Evolutionary conservation across 2,113 vertebrate species (phyloP), one percentile per base, ranked within the genome.

Genomic region (Benitochromis conjunctus): DNA sequence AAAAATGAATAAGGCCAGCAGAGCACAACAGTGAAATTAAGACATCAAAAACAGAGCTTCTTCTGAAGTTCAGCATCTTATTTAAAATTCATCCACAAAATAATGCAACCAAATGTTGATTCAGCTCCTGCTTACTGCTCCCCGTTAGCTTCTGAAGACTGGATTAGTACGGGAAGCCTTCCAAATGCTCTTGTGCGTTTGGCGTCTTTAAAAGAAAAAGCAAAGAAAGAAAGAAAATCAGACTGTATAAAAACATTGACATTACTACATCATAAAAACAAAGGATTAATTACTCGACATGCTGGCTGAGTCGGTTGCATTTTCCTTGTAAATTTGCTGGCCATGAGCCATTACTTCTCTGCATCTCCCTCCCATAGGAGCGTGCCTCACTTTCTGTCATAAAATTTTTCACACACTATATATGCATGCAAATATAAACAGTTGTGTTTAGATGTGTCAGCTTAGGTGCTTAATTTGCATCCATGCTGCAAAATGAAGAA

Each of bases 11-110:
- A 14, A 62, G 51, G 46, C 57, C 48, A 51, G 11, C 7, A 12
- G 77, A 86, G 62, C 36, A 79, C 69, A 77, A 24, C 54, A 77
- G 56, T 83, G 14, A 84, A 91, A 93, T 84, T 19, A 69, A 87
- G 79, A 56, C 71, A 57, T 90, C 69, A 88, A 77, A 81, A 86
- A 62, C 54, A 24, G 21, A 86, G 24, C 53, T 26, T 78, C 57
- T 13, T 86, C 51, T 82, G 77, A 81, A 83, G 81, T 85, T 83
- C 24, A 69, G 69, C 53, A 13, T 82, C 74, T 19, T 9, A 51
- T 86, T 86, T 83, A 83, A 87, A 84, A 79, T 84, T n/a, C n/a
- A 54, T 74, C 7, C 0, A 69, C 60, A 74, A 55, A 51, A 29
- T 19, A 76, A 31, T 12, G 43, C 69, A 74, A 31, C 4, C 79